A percentile compares a stretch with the other conserved stretches of the same genome.
These are phyloP conservation scores for Serrognathus titanus DNA, from an alignment of 2,888 invertebrate genomes.

Conservation along the genomic window DNA sequence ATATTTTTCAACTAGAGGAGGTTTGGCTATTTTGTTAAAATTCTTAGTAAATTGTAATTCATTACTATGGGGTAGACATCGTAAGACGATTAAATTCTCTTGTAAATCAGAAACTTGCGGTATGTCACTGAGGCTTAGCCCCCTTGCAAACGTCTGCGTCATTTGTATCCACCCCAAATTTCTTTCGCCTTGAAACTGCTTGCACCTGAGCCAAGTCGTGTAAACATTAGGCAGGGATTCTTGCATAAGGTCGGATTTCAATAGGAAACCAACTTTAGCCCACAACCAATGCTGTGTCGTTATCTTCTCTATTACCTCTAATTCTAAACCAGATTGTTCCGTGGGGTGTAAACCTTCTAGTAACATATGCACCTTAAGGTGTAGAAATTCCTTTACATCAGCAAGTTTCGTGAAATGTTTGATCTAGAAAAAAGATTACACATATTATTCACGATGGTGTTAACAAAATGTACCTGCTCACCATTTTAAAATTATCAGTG, in stretches of 20 bases:
- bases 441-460: slow-evolving; percentile 1
- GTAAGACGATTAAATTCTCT: no score
- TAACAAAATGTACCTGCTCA: slow-evolving; percentile 31
- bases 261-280: slow-evolving; percentile 32
- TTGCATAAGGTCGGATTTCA: slow-evolving; percentile 29
- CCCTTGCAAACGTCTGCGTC: slow-evolving; percentile 37
- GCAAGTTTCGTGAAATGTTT: slow-evolving; percentile 39
- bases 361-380: slow-evolving; percentile 35
- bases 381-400: slow-evolving; percentile 31
- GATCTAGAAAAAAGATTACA: slow-evolving; percentile 38
- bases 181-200: slow-evolving; percentile 12
- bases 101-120: neutral
- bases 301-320: slow-evolving; percentile 25
- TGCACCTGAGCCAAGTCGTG: slow-evolving; percentile 25
- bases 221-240: slow-evolving; percentile 25
- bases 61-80: no score
- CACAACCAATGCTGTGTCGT: slow-evolving; percentile 34
- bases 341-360: slow-evolving; percentile 30
- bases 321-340: slow-evolving; percentile 29
- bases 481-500: slow-evolving; percentile 47
- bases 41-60: slow-evolving; percentile 38
- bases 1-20: slow-evolving; percentile 13
- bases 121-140: slow-evolving; percentile 32
- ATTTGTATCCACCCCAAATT: slow-evolving; percentile 33
- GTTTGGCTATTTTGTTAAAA: slow-evolving; percentile 33